These are phyloP conservation scores for Hirtodrosophila alboralis DNA, from an alignment of 2,888 invertebrate genomes.

Conservation along the genomic window DNA sequence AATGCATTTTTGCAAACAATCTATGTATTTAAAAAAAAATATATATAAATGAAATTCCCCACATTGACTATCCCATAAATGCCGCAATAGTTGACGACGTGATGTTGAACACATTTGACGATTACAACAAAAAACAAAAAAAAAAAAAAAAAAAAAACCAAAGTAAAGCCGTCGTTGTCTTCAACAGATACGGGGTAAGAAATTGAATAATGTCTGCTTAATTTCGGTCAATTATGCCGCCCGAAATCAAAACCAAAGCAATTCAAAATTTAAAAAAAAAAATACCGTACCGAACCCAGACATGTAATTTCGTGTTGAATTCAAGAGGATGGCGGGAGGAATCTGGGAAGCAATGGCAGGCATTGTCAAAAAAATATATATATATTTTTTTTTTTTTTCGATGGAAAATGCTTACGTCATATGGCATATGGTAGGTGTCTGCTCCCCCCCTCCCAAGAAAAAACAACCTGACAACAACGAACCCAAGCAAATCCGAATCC, in stretches of 20 bases:
- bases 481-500: too few species aligned
- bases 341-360: conserved; percentile 41
- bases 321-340: conserved; percentile 9
- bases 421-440: conserved; percentile 44
- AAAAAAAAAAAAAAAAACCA: too few species aligned
- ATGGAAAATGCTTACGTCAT: conserved; percentile 37
- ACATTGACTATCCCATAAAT: conserved; percentile 51
- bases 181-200: conserved; percentile 42
- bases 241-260: conserved; percentile 29
- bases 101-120: conserved; percentile 63
- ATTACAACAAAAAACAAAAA: too few species aligned
- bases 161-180: conserved; percentile 43
- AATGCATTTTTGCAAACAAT: conserved; percentile 32
- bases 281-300: conserved; percentile 35
- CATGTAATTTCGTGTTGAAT: conserved; percentile 59
- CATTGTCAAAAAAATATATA: conserved; percentile 50
- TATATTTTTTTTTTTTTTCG: conserved; percentile 1
- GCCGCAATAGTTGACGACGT: conserved; percentile 56
- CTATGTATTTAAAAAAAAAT: conserved; percentile 32
- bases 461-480: too few species aligned
- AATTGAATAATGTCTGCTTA: conserved; percentile 73
- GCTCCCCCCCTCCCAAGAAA: conserved; percentile 7
- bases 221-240: conserved; percentile 75
- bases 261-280: too few species aligned
- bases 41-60: conserved; percentile 36